Percentiles rank a stretch among this genome's conserved stretches.
Conservation (phyloP, 2,888 invertebrate species). For the Brenthis daphne region DNA sequence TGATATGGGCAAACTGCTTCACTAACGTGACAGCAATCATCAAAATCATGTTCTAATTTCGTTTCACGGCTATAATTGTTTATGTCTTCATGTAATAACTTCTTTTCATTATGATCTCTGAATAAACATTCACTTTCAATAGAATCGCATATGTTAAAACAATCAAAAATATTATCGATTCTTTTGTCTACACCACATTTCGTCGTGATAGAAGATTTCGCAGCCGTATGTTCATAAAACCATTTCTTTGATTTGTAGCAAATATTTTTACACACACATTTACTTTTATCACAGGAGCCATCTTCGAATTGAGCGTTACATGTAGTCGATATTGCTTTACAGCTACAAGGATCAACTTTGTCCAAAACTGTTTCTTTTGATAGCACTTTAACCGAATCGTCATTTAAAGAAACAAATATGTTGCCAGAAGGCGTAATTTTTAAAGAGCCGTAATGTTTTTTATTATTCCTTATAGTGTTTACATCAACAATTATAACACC, state of each 20-base stretch:
- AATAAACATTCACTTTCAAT: neutral
- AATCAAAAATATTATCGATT: neutral
- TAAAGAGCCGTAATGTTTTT: slow-evolving; percentile 49
- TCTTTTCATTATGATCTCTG: slow-evolving; percentile 13
- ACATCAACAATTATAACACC: slow-evolving; percentile 54
- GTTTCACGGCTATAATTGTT: neutral
- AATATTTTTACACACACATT: slow-evolving; percentile 51
- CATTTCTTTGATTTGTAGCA: slow-evolving; percentile 36
- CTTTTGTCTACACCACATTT: neutral
- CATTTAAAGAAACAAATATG: slow-evolving; percentile 54
- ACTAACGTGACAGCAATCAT: neutral
- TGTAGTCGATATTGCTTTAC: slow-evolving; percentile 52
- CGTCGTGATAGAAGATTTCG: slow-evolving; percentile 9
- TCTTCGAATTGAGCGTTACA: slow-evolving; percentile 46
- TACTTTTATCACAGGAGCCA: slow-evolving; percentile 45
- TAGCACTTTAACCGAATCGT: slow-evolving; percentile 33
- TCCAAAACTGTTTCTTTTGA: slow-evolving; percentile 14
- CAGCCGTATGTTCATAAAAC: slow-evolving; percentile 22
- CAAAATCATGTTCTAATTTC: neutral
- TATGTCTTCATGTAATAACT: neutral
- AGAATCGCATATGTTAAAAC: slow-evolving; percentile 1
- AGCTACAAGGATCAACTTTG: slow-evolving; percentile 38
- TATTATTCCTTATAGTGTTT: slow-evolving; percentile 39
- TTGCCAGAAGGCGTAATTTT: slow-evolving; percentile 61
- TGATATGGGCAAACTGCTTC: neutral